Base-by-base conservation (phyloP, 2,113 vertebrate genomes). In the Taurulus bubalis region DNA sequence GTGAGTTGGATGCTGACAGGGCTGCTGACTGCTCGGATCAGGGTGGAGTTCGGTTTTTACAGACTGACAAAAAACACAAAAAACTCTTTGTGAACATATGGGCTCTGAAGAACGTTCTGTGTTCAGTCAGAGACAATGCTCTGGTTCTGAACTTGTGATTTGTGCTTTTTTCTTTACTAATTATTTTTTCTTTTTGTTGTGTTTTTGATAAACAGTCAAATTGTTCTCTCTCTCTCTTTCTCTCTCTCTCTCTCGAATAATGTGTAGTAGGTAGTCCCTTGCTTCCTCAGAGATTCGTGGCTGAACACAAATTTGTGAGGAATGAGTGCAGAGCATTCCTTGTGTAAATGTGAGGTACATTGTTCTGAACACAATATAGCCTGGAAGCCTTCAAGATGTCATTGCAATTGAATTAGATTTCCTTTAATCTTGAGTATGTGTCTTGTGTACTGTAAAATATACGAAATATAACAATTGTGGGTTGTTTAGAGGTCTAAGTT, bases 381-480 rank as follows among this genome's bases (percentile, higher is more conserved):
- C 51, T 53, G 53, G 56, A 70, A 75, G 60, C 63, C 62, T 84
- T 77, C 20, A 73, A 80, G 77, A 82, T 71, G 71, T 72, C 68
- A 64, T 24, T 62, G 64, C 36, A 84, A 32, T 69, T 88, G 80
- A 87, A 85, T 82, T 60, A 75, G 20, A 70, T 79, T 82, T 73
- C 14, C 53, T 65, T 82, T 60, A 32, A 53, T 73, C 20, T 32
- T 34, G 16, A 22, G 59, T 59, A 42, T 75, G 15, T 70, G 8
- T 40, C 1, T 34, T 1, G 20, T 70, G 8, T 45, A 11, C 16
- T 55, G n/a, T 6, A 9, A 47, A 28, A 75, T 32, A 47, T 49
- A 69, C 3, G 53, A 79, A 11, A 45, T 64, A 20, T 26, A 56
- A 64, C 16, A 26, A 65, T 49, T 49, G 28, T 24, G 3, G n/a